Percentiles rank a stretch among this genome's conserved stretches.
phyloP scores from a whole-genome alignment of 2,888 invertebrate genomes.

The Rhopalosiphum nymphaeae region DNA sequence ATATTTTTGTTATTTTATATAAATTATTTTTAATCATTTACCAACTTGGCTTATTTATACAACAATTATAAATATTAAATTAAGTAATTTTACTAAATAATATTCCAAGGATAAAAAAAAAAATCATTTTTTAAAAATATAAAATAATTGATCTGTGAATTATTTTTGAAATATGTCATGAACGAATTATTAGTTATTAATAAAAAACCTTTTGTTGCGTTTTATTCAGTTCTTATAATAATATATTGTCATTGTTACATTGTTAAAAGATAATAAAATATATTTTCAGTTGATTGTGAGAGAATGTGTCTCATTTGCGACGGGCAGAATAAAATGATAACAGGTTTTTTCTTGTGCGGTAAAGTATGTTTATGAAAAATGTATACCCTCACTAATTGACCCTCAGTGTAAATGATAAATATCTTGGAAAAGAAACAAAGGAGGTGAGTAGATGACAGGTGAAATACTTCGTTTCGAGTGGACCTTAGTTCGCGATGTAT shows the following conservation, averaged over 20 bases:
- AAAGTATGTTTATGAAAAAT: conserved; percentile 55
- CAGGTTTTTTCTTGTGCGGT: conserved; percentile 18
- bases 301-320: conserved; percentile 20
- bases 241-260: not conserved
- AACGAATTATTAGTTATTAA: not conserved
- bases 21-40: not conserved
- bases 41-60: not conserved
- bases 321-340: conserved; percentile 23
- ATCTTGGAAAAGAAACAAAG: not conserved
- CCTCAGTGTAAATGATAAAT: conserved; percentile 58
- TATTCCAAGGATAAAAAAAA: not conserved
- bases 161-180: not conserved
- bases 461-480: conserved; percentile 46
- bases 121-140: not conserved
- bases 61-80: not conserved
- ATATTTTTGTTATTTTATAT: not conserved
- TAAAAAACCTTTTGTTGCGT: not conserved
- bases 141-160: not conserved
- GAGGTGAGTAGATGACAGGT: conserved; percentile 35
- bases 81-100: not conserved
- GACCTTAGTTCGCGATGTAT: conserved; percentile 24
- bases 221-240: not conserved
- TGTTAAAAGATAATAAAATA: not conserved
- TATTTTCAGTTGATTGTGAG: not conserved
- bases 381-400: conserved; percentile 56